phyloP scores from a whole-genome alignment of 1,140 invertebrate genomes.

The Solen grandis region DNA sequence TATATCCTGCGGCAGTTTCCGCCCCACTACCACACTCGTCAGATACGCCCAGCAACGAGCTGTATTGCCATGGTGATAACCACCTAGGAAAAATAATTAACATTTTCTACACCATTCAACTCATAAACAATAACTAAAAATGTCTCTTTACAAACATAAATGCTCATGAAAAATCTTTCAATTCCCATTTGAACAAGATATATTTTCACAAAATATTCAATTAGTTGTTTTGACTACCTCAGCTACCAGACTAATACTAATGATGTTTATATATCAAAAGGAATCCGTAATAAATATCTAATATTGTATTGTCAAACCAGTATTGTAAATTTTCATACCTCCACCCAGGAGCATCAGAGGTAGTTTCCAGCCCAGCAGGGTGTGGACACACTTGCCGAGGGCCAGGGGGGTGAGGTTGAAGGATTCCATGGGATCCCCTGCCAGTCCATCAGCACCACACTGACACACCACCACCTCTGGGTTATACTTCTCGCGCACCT shows the following conservation, averaged over 20 bases:
- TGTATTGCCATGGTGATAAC: conserved; percentile 86
- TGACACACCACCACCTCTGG: conserved; percentile 89
- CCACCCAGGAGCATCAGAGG: conserved; percentile 89
- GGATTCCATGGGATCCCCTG: conserved; percentile 87
- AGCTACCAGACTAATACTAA: no score
- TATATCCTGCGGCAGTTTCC: conserved; percentile 83
- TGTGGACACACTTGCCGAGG: conserved; percentile 84
- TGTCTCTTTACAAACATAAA: no score
- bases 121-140: no score
- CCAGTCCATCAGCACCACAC: conserved; percentile 89
- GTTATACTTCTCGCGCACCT: conserved; percentile 81
- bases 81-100: no score
- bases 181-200: no score
- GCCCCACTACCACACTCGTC: conserved; percentile 82
- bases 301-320: no score
- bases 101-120: no score
- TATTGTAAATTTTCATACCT: conserved; percentile 84
- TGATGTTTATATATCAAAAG: no score
- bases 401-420: conserved; percentile 86
- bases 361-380: conserved; percentile 83
- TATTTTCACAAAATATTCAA: no score
- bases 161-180: no score
- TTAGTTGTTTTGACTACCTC: no score
- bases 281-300: no score
- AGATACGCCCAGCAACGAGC: conserved; percentile 86